phyloP scores from a whole-genome alignment of 2,797 vertebrate species.

The Acanthiza pusilla region DNA sequence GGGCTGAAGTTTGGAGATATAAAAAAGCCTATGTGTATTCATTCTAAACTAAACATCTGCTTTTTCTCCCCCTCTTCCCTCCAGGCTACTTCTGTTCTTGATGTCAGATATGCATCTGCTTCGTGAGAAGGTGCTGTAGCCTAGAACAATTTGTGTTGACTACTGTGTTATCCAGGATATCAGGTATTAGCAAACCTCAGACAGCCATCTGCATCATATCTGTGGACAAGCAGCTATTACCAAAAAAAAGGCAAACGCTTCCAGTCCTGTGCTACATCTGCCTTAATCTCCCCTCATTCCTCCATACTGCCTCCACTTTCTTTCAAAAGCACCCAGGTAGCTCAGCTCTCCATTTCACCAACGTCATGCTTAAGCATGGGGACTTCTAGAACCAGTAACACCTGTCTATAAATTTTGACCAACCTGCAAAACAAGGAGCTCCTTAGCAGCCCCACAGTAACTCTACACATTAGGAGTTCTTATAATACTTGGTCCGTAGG shows the following conservation, averaged over 20 bases:
- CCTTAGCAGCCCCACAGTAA: conserved; percentile 52
- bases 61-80: background rate
- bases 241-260: conserved; percentile 78
- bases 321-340: conserved; percentile 61
- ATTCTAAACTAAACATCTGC: conserved; percentile 14
- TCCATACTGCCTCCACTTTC: conserved; percentile 63
- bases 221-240: conserved; percentile 84
- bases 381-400: conserved; percentile 46
- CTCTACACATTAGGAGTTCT: conserved; percentile 36
- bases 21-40: background rate
- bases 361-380: conserved; percentile 29
- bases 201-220: conserved; percentile 76
- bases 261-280: conserved; percentile 76
- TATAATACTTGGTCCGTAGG: conserved; percentile 44
- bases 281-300: conserved; percentile 77
- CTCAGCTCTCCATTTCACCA: conserved; percentile 55
- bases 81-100: conserved; percentile 79
- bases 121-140: conserved; percentile 74
- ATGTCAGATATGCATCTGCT: conserved; percentile 79
- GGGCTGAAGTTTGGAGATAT: background rate
- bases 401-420: conserved; percentile 41
- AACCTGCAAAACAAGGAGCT: conserved; percentile 32
- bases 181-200: conserved; percentile 78
- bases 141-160: conserved; percentile 74
- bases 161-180: conserved; percentile 75